Evolutionary conservation across 35 echinoderm and acorn worm species (phyloP).

Genomic region (Hemicentrotus pulcherrimus): DNA sequence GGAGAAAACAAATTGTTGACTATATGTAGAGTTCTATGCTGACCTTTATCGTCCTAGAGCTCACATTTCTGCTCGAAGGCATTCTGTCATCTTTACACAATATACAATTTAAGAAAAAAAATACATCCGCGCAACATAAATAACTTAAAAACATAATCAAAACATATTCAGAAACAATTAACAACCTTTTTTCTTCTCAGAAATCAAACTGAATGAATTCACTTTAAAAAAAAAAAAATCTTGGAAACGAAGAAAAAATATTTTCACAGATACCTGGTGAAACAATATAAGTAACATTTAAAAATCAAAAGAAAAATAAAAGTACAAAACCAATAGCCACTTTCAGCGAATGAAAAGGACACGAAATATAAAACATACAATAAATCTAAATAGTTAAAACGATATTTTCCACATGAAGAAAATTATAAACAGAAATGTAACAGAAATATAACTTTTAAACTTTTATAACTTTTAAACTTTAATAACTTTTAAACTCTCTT

Average conservation of each 20-base stretch:
- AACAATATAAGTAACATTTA: not conserved
- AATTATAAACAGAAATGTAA: too few relatives aligned
- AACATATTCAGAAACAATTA: not conserved
- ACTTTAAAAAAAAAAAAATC: not conserved
- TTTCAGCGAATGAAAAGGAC: not conserved
- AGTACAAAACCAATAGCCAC: not conserved
- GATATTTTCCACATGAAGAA: too few relatives aligned
- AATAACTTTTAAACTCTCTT: too few relatives aligned
- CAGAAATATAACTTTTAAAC: too few relatives aligned
- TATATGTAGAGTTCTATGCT: not conserved
- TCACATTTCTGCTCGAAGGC: not conserved
- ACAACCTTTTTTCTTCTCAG: too few relatives aligned
- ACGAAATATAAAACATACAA: not conserved
- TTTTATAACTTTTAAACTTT: too few relatives aligned
- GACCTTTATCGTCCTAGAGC: not conserved
- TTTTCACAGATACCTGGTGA: not conserved
- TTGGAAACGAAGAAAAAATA: not conserved
- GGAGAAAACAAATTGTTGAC: not conserved
- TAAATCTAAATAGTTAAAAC: too few relatives aligned
- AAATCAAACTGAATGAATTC: not conserved
- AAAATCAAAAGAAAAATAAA: not conserved
- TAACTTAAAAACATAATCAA: not conserved
- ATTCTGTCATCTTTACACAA: not conserved
- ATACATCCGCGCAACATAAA: not conserved
- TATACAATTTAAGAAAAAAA: not conserved